phyloP scores from a whole-genome alignment of 2,797 vertebrate genomes.

The Crotalus adamanteus region DNA sequence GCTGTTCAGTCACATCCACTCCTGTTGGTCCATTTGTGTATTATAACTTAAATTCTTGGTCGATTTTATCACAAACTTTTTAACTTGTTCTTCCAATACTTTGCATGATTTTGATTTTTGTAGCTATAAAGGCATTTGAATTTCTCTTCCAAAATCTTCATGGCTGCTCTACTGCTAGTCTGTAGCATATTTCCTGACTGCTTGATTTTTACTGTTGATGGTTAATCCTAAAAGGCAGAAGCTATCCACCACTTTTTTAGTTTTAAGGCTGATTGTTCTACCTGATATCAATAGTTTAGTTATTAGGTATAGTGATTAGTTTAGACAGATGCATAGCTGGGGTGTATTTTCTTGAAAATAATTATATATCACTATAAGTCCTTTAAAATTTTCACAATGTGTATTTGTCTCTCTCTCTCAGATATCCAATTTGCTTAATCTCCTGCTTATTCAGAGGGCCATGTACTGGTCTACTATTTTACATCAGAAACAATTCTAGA shows the following conservation, averaged over 20 bases:
- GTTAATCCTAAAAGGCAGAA: background rate
- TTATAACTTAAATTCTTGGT: background rate
- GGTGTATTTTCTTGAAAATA: background rate
- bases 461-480: background rate
- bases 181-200: background rate
- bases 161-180: background rate
- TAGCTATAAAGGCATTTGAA: background rate
- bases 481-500: background rate
- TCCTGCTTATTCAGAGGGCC: background rate
- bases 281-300: background rate
- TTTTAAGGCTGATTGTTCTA: background rate
- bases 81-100: background rate
- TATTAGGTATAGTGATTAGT: background rate
- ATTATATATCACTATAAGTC: background rate
- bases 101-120: background rate
- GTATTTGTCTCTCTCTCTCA: background rate
- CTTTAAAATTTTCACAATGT: background rate
- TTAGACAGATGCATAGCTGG: background rate
- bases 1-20: background rate
- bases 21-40: background rate
- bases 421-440: background rate
- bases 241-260: background rate
- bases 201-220: background rate
- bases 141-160: background rate
- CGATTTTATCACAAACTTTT: background rate